These are phyloP conservation scores for Neopelma chrysocephalum DNA, from an alignment of 2,797 vertebrate genomes.

Conservation along the genomic window DNA sequence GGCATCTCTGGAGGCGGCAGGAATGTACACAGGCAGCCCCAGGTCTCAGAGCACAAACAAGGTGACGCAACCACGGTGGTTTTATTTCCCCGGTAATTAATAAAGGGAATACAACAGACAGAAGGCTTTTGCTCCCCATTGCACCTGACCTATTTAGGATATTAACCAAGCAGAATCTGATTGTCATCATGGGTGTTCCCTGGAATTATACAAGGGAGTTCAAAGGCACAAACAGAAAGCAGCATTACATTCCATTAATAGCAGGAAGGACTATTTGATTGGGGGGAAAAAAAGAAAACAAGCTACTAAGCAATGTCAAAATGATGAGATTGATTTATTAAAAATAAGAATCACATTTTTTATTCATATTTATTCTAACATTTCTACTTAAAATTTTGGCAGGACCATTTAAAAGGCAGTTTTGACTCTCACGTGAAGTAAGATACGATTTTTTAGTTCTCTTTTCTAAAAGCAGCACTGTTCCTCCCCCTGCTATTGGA, in stretches of 20 bases:
- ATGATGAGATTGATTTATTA: not conserved
- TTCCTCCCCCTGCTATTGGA: not conserved
- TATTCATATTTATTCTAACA: not conserved
- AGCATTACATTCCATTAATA: not conserved
- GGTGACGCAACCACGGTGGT: not conserved
- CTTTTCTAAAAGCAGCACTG: not conserved
- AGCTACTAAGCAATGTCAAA: not conserved
- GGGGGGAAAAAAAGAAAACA: fast-evolving
- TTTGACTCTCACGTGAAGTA: not conserved
- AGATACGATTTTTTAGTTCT: not conserved
- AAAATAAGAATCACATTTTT: not conserved
- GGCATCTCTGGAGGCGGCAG: not conserved
- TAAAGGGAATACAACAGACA: not conserved
- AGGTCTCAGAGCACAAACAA: not conserved
- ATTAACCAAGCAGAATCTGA: slow-evolving; percentile 24
- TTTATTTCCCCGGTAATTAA: slow-evolving; percentile 45
- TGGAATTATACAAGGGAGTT: not conserved
- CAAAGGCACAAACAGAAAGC: slow-evolving; percentile 10
- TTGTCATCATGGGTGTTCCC: slow-evolving; percentile 20
- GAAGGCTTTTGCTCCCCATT: slow-evolving; percentile 7
- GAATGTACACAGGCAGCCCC: not conserved
- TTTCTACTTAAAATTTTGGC: not conserved
- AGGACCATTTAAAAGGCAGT: slow-evolving; percentile 2
- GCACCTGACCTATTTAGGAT: slow-evolving; percentile 44
- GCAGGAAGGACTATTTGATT: not conserved